A percentile compares a stretch with the other conserved stretches of the same genome.
Evolutionary conservation across 2,888 invertebrate species (phyloP).

Genomic region (Didymodactylos carnosus): DNA sequence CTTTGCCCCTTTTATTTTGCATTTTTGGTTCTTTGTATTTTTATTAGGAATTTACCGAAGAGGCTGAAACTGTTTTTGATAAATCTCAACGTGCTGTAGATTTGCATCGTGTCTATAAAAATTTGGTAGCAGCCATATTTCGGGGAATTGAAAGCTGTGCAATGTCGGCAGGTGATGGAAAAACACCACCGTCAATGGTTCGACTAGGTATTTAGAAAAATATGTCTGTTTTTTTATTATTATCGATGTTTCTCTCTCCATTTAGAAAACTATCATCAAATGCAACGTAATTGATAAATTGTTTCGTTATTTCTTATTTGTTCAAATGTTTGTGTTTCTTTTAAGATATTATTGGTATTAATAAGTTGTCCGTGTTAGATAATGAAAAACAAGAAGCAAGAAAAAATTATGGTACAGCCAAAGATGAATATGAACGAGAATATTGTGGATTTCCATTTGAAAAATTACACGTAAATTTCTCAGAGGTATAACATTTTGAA

Average conservation of each 20-base stretch:
- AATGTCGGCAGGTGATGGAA: slow-evolving; percentile 51
- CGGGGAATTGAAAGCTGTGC: slow-evolving; percentile 59
- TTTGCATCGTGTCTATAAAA: slow-evolving; percentile 21
- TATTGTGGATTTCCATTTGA: slow-evolving; percentile 81
- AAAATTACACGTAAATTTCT: slow-evolving; percentile 54
- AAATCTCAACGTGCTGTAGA: background rate
- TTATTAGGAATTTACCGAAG: slow-evolving; percentile 2
- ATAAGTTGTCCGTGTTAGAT: slow-evolving; percentile 2
- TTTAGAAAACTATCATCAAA: slow-evolving; percentile 77
- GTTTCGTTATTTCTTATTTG: background rate
- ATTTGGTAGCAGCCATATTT: slow-evolving; percentile 54
- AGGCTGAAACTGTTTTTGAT: slow-evolving; percentile 11
- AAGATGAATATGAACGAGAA: slow-evolving; percentile 63
- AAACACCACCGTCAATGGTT: slow-evolving; percentile 74
- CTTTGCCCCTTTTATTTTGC: background rate
- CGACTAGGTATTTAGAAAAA: slow-evolving; percentile 48
- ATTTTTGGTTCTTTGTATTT: background rate
- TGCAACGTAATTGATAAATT: slow-evolving; percentile 42
- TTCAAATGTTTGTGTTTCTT: background rate
- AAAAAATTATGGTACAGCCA: slow-evolving; percentile 12
- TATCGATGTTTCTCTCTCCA: slow-evolving; percentile 23
- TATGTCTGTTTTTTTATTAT: background rate
- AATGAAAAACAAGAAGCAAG: slow-evolving; percentile 2
- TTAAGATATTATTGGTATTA: slow-evolving; percentile 5
- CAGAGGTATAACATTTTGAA: background rate